Evolutionary conservation across 2,888 invertebrate species (phyloP).

Genomic region (Chrysotoxum bicinctum): DNA sequence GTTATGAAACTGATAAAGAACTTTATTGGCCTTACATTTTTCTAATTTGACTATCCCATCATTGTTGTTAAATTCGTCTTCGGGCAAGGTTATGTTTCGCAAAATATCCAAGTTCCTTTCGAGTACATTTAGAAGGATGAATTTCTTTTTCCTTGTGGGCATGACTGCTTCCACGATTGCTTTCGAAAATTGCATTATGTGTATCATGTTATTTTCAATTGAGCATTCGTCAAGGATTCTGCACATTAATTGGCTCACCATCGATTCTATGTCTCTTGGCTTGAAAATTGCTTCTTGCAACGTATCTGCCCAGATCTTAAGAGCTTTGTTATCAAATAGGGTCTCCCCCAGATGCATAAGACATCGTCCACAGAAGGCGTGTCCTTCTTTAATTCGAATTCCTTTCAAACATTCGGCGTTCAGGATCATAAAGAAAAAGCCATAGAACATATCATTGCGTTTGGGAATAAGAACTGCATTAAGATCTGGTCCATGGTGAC

Average conservation of each 20-base stretch:
- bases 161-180: slow-evolving; percentile 74
- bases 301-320: slow-evolving; percentile 78
- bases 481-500: slow-evolving; percentile 76
- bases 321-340: slow-evolving; percentile 75
- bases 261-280: slow-evolving; percentile 15
- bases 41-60: slow-evolving; percentile 61
- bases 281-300: slow-evolving; percentile 63
- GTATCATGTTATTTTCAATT: slow-evolving; percentile 45
- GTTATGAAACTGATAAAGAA: slow-evolving; percentile 72
- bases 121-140: slow-evolving; percentile 77
- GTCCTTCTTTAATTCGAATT: slow-evolving; percentile 69
- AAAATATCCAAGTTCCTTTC: slow-evolving; percentile 78
- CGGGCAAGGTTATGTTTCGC: slow-evolving; percentile 59
- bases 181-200: slow-evolving; percentile 75
- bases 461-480: slow-evolving; percentile 76
- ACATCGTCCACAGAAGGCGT: slow-evolving; percentile 77
- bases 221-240: slow-evolving; percentile 72
- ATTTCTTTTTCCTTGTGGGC: slow-evolving; percentile 75
- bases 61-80: slow-evolving; percentile 72
- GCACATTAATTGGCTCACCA: slow-evolving; percentile 75
- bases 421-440: slow-evolving; percentile 77
- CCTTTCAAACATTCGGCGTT: slow-evolving; percentile 61
- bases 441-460: slow-evolving; percentile 77
- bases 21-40: slow-evolving; percentile 72
- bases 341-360: slow-evolving; percentile 75